A percentile compares a stretch with the other conserved stretches of the same genome.
These are phyloP conservation scores for Oncorhynchus tshawytscha DNA, from an alignment of 2,113 vertebrate species.

Conservation along the genomic window DNA sequence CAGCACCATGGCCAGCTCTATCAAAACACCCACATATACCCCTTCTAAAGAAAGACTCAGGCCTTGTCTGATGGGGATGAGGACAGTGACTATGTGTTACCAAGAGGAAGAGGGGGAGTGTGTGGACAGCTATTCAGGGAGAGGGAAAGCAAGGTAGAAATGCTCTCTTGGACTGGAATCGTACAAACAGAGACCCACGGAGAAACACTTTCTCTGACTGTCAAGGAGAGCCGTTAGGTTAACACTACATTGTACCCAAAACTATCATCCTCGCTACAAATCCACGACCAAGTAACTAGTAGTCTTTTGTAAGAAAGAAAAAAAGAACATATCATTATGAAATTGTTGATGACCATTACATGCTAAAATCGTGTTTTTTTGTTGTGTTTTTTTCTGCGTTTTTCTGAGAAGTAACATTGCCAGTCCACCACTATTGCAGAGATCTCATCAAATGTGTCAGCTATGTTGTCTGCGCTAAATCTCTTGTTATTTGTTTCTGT, in stretches of 20 bases:
- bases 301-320: constrained; percentile 57
- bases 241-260: constrained; percentile 1
- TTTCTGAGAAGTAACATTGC: no score
- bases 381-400: no score
- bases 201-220: not conserved
- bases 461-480: not conserved
- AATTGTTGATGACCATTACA: constrained; percentile 65
- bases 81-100: not conserved
- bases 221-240: not conserved
- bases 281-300: constrained; percentile 42
- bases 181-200: not conserved
- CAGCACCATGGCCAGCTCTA: constrained; percentile 25
- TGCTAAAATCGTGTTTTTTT: constrained; percentile 37
- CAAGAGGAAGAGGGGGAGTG: not conserved
- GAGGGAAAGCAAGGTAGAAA: not conserved
- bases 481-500: not conserved
- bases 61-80: constrained; percentile 5
- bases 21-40: constrained; percentile 10
- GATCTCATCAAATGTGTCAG: not conserved
- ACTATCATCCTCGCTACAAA: constrained; percentile 4
- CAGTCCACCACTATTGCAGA: not conserved
- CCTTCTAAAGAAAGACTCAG: not conserved
- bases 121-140: not conserved
- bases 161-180: not conserved
- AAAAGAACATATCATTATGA: constrained; percentile 57